These are phyloP conservation scores for Cancer borealis DNA, from an alignment of 2,888 invertebrate species.

Conservation along the genomic window DNA sequence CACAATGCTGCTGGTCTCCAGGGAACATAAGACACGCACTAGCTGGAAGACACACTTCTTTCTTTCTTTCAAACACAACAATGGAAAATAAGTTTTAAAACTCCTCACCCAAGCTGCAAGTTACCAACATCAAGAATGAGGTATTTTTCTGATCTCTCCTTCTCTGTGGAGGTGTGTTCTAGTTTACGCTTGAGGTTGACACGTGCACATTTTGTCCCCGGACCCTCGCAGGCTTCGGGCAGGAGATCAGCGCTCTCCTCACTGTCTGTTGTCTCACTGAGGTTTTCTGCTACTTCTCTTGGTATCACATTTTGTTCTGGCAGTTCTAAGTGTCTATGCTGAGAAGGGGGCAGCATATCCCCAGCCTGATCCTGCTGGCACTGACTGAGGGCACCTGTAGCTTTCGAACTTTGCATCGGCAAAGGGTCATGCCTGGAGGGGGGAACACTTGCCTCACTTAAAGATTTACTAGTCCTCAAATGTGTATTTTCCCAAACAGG, in stretches of 20 bases:
- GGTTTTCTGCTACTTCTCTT: slow-evolving; percentile 39
- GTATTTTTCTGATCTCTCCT: slow-evolving; percentile 60
- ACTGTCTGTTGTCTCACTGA: slow-evolving; percentile 57
- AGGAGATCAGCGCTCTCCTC: slow-evolving; percentile 51
- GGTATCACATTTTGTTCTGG: slow-evolving; percentile 54
- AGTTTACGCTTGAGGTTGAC: slow-evolving; percentile 54
- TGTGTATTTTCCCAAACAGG: slow-evolving; percentile 36
- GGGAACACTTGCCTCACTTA: not conserved
- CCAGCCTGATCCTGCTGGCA: slow-evolving; percentile 45
- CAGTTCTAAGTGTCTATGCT: slow-evolving; percentile 37
- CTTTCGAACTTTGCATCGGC: not conserved
- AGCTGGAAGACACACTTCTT: slow-evolving; percentile 8
- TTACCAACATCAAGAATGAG: slow-evolving; percentile 55
- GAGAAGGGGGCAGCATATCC: not conserved
- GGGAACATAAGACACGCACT: too few relatives aligned
- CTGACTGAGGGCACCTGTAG: not conserved
- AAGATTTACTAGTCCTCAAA: slow-evolving; percentile 21
- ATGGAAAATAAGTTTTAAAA: too few relatives aligned
- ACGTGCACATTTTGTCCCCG: not conserved
- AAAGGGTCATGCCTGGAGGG: not conserved
- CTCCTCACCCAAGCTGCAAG: slow-evolving; percentile 25
- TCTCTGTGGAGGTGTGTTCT: slow-evolving; percentile 45
- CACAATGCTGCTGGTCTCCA: not conserved
- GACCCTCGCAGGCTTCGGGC: slow-evolving; percentile 47
- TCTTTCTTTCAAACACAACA: not conserved